Evolutionary conservation across 2,888 invertebrate species (phyloP).

Genomic region (Leptothorax acervorum): DNA sequence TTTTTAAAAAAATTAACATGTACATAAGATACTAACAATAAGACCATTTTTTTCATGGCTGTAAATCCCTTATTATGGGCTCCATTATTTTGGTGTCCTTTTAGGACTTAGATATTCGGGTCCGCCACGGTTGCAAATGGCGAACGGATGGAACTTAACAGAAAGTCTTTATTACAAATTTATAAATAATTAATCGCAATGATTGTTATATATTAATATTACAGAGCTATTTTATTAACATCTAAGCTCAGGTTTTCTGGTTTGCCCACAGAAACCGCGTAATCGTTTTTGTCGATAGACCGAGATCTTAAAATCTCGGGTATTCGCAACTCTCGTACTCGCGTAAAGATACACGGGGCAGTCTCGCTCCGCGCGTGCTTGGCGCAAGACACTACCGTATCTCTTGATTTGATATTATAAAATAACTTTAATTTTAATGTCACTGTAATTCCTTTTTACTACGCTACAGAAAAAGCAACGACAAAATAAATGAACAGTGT

Average conservation of each 20-base stretch:
- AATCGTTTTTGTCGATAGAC: no score
- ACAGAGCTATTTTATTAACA: no score
- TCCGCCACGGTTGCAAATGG: neutral
- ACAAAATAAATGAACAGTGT: slow-evolving; percentile 35
- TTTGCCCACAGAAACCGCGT: no score
- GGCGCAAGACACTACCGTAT: no score
- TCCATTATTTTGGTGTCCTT: neutral
- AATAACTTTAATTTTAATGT: neutral
- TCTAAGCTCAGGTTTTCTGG: no score
- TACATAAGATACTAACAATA: slow-evolving; percentile 7
- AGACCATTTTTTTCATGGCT: slow-evolving; percentile 29
- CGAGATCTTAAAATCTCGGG: no score
- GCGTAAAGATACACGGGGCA: no score
- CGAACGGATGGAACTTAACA: neutral
- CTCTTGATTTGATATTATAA: neutral
- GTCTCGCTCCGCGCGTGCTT: no score
- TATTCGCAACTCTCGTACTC: no score
- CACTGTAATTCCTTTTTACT: neutral
- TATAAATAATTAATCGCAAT: no score
- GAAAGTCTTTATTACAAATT: no score
- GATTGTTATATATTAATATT: neutral
- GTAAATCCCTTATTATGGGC: neutral
- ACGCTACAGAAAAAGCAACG: neutral
- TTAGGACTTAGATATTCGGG: slow-evolving; percentile 18
- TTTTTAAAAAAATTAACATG: slow-evolving; percentile 10